Evolutionary conservation across 2,113 vertebrate genomes (phyloP).

Genomic region (Cryptotis parvus): DNA sequence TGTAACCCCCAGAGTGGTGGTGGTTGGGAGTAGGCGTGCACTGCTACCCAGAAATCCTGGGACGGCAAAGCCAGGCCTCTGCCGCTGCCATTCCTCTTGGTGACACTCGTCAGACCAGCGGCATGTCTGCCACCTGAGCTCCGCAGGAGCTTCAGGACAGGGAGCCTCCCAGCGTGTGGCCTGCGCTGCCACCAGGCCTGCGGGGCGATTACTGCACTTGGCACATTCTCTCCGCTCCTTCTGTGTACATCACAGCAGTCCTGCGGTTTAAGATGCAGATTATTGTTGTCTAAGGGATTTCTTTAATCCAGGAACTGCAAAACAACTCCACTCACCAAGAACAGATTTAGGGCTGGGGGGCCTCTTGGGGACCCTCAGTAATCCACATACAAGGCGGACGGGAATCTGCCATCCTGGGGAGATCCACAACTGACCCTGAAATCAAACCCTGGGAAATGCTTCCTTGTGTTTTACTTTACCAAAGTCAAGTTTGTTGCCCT

Average conservation of each 20-base stretch:
- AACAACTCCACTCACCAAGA: slow-evolving; percentile 35
- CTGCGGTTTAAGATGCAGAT: slow-evolving; percentile 45
- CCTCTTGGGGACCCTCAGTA: no score
- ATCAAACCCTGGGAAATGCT: neutral
- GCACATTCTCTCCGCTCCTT: slow-evolving; percentile 44
- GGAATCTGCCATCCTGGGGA: neutral
- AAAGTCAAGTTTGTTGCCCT: neutral
- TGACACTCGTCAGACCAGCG: no score
- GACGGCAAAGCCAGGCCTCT: neutral
- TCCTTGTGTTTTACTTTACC: neutral
- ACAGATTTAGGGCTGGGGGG: neutral
- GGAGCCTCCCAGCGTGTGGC: neutral
- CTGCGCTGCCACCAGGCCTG: neutral
- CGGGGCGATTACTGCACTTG: slow-evolving; percentile 29
- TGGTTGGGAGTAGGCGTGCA: no score
- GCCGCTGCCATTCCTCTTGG: neutral
- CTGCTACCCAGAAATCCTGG: neutral
- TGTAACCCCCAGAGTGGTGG: neutral
- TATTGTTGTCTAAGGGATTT: slow-evolving; percentile 62
- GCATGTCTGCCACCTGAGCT: neutral
- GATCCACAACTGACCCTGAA: neutral
- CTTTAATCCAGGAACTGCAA: slow-evolving; percentile 48
- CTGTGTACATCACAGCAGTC: neutral
- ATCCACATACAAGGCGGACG: neutral
- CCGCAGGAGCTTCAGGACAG: neutral